Evolutionary conservation across 2,888 invertebrate genomes (phyloP).

Genomic region (Netelia fuscicornis): DNA sequence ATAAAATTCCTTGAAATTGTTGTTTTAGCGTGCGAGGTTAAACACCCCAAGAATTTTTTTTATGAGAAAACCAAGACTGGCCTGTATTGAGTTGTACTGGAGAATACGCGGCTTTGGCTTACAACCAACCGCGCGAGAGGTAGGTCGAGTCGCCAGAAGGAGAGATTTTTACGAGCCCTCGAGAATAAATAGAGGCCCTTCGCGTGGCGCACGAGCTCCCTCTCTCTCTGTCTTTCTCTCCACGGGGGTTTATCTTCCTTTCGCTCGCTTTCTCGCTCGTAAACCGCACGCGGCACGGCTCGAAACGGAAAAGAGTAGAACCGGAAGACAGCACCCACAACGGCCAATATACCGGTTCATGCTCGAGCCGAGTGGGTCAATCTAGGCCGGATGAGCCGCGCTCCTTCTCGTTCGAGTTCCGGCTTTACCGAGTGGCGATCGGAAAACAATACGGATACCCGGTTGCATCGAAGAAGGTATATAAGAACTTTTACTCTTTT

Average conservation of each 20-base stretch:
- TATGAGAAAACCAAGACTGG: constrained; percentile 53
- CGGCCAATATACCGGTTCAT: constrained; percentile 45
- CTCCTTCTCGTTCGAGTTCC: constrained; percentile 29
- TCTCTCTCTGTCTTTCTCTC: constrained; percentile 37
- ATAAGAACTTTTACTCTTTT: constrained; percentile 20
- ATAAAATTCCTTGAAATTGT: constrained; percentile 50
- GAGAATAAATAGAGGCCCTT: constrained; percentile 68
- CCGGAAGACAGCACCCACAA: constrained; percentile 61
- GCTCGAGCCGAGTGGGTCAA: constrained; percentile 58
- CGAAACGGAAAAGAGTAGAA: constrained; percentile 55
- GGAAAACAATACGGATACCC: constrained; percentile 54
- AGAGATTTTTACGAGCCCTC: constrained; percentile 68
- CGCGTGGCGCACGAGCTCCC: constrained; percentile 62
- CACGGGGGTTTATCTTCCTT: constrained; percentile 61
- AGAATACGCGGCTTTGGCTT: constrained; percentile 62
- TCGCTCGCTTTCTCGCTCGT: constrained; percentile 62
- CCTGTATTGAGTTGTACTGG: constrained; percentile 66
- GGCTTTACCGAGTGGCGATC: constrained; percentile 18
- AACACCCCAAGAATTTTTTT: constrained; percentile 56
- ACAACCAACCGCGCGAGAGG: constrained; percentile 35
- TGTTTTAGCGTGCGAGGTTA: constrained; percentile 42
- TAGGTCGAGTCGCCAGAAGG: constrained; percentile 59
- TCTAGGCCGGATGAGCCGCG: constrained; percentile 56
- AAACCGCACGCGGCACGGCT: constrained; percentile 62
- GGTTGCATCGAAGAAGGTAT: constrained; percentile 6